These are phyloP conservation scores for Apodemus speciosus DNA, from an alignment of 2,113 vertebrate species.

Conservation along the genomic window DNA sequence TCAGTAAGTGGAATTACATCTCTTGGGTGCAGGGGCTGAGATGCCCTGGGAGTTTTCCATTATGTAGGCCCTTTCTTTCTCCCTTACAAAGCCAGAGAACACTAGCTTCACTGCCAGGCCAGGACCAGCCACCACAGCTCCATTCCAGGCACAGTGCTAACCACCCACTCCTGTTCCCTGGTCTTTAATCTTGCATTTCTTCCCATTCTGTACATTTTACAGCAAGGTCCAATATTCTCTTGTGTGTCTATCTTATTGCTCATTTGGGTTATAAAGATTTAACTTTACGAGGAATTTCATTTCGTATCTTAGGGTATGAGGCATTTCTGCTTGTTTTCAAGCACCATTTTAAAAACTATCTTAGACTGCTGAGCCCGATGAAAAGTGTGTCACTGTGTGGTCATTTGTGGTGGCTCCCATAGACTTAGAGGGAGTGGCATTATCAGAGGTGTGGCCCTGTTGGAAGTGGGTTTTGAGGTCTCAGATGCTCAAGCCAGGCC, in stretches of 20 bases:
- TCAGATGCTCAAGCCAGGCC: not conserved
- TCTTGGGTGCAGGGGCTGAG: not conserved
- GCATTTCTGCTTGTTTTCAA: not conserved
- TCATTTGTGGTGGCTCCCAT: not conserved
- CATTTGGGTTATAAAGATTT: not conserved
- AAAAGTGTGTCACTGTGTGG: not conserved
- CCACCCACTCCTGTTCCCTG: not conserved
- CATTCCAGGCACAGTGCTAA: fast-evolving
- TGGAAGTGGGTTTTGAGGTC: not conserved
- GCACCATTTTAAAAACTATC: not conserved
- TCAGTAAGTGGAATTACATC: not conserved
- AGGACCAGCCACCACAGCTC: not conserved
- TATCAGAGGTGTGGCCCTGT: not conserved
- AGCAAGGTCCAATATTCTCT: not conserved
- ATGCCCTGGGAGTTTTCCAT: not conserved
- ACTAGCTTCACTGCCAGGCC: not conserved
- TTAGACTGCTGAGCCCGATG: not conserved
- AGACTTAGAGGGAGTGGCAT: not conserved
- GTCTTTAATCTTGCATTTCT: not conserved
- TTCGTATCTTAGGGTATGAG: not conserved
- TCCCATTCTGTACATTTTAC: not conserved
- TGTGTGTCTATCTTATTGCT: not conserved
- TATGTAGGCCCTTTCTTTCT: not conserved
- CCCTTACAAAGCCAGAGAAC: not conserved
- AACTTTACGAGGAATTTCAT: slow-evolving; percentile 22